phyloP scores from a whole-genome alignment of 2,797 vertebrate species.

The Meda fulgida region DNA sequence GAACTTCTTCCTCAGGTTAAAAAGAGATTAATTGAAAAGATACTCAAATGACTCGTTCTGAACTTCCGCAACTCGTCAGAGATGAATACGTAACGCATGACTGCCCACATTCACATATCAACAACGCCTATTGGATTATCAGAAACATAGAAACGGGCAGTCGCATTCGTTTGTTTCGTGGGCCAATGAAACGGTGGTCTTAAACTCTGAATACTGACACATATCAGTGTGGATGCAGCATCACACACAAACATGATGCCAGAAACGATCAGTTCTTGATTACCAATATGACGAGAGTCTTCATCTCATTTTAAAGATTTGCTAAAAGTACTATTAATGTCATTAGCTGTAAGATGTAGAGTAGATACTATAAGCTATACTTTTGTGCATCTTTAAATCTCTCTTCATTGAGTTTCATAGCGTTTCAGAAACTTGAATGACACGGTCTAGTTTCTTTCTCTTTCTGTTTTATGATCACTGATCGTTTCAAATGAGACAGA shows the following conservation, averaged over 20 bases:
- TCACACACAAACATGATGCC: background rate
- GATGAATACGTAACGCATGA: background rate
- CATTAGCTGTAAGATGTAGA: background rate
- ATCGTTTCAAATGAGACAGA: constrained; percentile 16
- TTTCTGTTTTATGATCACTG: constrained; percentile 51
- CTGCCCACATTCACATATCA: background rate
- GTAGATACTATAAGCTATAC: no score
- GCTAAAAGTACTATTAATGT: background rate
- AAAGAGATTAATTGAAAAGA: background rate
- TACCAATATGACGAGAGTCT: background rate
- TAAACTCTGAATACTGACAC: background rate
- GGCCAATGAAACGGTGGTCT: background rate
- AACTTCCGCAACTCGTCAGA: constrained; percentile 1
- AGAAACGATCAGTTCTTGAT: background rate
- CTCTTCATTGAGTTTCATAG: background rate
- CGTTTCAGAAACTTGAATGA: constrained; percentile 6
- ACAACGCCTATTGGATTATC: background rate
- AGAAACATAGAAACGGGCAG: background rate
- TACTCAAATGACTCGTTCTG: constrained; percentile 16
- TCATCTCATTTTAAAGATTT: background rate
- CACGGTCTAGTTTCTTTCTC: constrained; percentile 46
- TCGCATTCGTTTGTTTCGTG: background rate
- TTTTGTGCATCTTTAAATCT: background rate
- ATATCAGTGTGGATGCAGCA: background rate
- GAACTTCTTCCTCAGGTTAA: background rate